Percentiles rank a stretch among this genome's conserved stretches.
These are phyloP conservation scores for Sphyrna mokarran DNA, from an alignment of 2,113 vertebrate genomes.

Conservation along the genomic window DNA sequence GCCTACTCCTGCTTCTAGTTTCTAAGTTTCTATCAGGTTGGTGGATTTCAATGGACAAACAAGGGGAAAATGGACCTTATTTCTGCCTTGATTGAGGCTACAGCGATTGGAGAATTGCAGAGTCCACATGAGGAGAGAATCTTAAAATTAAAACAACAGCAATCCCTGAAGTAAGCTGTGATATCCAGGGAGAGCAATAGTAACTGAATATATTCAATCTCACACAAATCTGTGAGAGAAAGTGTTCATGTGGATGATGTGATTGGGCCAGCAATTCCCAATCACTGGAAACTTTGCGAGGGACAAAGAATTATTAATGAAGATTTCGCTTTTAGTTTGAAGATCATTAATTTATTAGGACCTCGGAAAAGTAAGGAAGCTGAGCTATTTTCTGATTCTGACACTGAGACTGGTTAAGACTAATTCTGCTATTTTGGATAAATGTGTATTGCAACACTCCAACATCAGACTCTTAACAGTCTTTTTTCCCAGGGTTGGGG, in stretches of 20 bases:
- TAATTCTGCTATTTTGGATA: background rate
- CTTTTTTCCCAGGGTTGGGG: no score
- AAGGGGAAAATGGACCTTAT: no score
- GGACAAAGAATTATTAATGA: background rate
- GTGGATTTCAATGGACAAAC: no score
- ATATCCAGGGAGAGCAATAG: background rate
- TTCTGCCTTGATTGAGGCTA: no score
- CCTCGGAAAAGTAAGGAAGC: background rate
- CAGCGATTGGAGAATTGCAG: no score
- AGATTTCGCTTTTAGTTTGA: background rate
- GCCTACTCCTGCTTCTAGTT: no score
- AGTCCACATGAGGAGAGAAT: no score
- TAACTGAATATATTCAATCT: background rate
- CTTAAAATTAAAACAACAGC: no score
- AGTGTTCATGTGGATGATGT: background rate
- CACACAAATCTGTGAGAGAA: background rate
- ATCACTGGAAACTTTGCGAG: background rate
- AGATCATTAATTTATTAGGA: background rate
- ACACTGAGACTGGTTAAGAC: background rate
- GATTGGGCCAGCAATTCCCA: background rate
- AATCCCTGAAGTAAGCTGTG: no score
- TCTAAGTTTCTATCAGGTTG: no score
- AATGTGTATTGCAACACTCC: background rate
- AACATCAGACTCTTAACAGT: no score
- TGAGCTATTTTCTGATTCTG: background rate